Evolutionary conservation across 2,888 invertebrate genomes (phyloP), one percentile per base, ranked within the genome.

Genomic region (Tipula helvola): DNA sequence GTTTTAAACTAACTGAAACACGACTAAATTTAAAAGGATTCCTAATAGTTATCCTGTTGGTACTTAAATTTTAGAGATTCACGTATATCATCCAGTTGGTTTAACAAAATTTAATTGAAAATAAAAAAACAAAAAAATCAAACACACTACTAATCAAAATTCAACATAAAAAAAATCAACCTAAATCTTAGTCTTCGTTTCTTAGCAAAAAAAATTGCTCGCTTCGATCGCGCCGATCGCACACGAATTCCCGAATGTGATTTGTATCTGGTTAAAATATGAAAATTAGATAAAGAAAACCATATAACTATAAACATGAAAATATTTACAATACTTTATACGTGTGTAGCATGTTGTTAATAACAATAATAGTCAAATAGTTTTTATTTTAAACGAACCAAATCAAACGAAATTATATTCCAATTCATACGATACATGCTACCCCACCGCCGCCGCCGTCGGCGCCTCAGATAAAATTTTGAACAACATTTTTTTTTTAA

Each of bases 401-500:
- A 71, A 28, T 71, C 10, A 71, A n/a, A 71, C 71, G 71, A 71
- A 71, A 28, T 71, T 28, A 71, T 28, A 28, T 28, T 10, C 87
- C 57, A 87, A 87, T 86, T 87, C 86, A 28, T 28, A 28, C 28
- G 86, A 87, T 86, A 83, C 85, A 85, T 86, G 85, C 57, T 86
- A 87, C 47, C 83, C 84, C 86, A 85, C 52, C 52, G 83, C 28
- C 28, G 28, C 28, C 28, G 28, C 28, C 28, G 28, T 28, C 28
- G 87, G 57, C 86, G 42, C 36, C 10, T 84, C 13, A 83, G 44
- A 84, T 36, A 86, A 18, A 18, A 28, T 71, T 71, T 71, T 28
- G 10, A 28, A 71, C 71, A 71, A 71, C 28, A 71, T 10, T 28
- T 71, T 28, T 52, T 52, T 39, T 16, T 12, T 71, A 10, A 57